Evolutionary conservation across 2,113 vertebrate genomes (phyloP).

Genomic region (Scomber scombrus): DNA sequence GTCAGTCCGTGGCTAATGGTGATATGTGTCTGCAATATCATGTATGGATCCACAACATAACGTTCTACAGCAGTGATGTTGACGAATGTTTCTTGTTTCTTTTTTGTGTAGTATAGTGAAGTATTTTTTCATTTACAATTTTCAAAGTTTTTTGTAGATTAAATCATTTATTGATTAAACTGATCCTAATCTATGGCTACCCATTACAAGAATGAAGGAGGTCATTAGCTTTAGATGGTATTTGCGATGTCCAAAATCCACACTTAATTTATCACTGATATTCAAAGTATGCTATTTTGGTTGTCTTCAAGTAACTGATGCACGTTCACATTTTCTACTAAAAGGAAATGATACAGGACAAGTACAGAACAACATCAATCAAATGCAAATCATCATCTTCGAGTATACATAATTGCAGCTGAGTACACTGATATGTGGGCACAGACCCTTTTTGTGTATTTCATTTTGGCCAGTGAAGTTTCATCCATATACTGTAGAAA

Average conservation of each 20-base stretch:
- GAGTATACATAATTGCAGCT: not conserved
- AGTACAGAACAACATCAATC: not conserved
- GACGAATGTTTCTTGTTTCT: conserved; percentile 21
- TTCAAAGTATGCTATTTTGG: not conserved
- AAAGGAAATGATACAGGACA: not conserved
- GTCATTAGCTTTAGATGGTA: not conserved
- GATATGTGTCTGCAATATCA: conserved; percentile 49
- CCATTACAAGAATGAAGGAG: not conserved
- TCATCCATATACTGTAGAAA: too few relatives aligned
- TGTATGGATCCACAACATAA: conserved; percentile 36
- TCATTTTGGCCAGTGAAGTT: too few relatives aligned
- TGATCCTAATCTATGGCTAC: conserved; percentile 5
- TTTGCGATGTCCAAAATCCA: not conserved
- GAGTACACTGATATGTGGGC: too few relatives aligned
- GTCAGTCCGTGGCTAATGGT: conserved; percentile 36
- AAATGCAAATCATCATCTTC: not conserved
- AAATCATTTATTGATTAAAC: conserved; percentile 11
- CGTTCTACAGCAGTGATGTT: not conserved
- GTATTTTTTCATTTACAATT: conserved; percentile 7
- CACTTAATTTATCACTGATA: too few relatives aligned
- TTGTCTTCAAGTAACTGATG: not conserved
- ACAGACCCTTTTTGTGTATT: too few relatives aligned
- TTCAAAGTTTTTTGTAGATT: not conserved
- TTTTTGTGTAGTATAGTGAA: too few relatives aligned
- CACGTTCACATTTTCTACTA: not conserved